Evolutionary conservation across 2,797 vertebrate species (phyloP).

Genomic region (Molossus alvarezi): DNA sequence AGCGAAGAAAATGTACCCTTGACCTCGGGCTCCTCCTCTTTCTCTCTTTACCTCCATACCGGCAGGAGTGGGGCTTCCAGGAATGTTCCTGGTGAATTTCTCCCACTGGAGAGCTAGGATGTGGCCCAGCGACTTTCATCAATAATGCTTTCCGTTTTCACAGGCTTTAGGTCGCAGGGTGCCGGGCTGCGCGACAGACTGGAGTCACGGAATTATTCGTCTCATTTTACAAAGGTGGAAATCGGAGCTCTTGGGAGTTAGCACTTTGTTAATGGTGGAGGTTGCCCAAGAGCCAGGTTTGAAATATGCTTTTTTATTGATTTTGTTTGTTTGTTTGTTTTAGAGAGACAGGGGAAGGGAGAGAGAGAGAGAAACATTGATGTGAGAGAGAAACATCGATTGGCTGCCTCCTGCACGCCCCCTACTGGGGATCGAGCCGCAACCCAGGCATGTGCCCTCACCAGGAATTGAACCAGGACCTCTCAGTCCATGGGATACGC

Average conservation of each 20-base stretch:
- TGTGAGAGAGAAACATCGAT: too few species aligned
- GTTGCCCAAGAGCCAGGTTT: neutral
- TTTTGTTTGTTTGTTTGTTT: too few species aligned
- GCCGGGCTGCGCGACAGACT: neutral
- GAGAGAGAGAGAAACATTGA: too few species aligned
- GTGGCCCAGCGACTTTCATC: neutral
- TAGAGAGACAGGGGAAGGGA: too few species aligned
- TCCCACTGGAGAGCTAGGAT: neutral
- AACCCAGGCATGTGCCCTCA: too few species aligned
- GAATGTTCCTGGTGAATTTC: neutral
- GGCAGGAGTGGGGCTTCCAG: neutral
- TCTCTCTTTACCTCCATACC: neutral
- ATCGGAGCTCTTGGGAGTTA: neutral
- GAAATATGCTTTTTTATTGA: too few species aligned
- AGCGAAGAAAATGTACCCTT: neutral
- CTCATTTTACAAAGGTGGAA: neutral
- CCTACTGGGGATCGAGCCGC: too few species aligned
- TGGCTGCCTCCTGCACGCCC: too few species aligned
- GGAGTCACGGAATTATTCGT: neutral
- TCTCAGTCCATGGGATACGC: too few species aligned
- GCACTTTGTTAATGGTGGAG: neutral
- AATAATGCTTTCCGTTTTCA: neutral
- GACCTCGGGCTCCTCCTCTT: neutral
- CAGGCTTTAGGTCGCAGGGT: neutral
- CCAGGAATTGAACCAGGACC: too few species aligned